phyloP scores from a whole-genome alignment of 2,113 vertebrate genomes.

The Pholis gunnellus region DNA sequence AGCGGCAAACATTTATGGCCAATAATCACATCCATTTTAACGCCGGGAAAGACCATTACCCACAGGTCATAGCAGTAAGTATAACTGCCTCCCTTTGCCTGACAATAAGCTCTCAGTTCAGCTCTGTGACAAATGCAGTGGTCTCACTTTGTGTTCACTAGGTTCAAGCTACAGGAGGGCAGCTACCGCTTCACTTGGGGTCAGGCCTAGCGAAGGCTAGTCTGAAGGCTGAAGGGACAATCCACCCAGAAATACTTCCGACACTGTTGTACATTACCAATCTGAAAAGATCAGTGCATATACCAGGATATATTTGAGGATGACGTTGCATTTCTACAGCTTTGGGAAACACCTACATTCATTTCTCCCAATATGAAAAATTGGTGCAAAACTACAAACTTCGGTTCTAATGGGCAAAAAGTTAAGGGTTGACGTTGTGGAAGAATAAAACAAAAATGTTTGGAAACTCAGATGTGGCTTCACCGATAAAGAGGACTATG shows the following conservation, averaged over 20 bases:
- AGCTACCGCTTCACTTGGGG: conserved; percentile 72
- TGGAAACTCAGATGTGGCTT: too few relatives aligned
- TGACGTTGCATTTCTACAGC: not conserved
- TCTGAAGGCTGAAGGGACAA: conserved; percentile 16
- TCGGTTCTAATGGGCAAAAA: not conserved
- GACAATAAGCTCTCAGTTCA: conserved; percentile 3
- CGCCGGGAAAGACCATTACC: conserved; percentile 41
- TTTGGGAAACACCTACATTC: not conserved
- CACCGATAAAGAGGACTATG: too few relatives aligned
- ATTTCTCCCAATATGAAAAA: not conserved
- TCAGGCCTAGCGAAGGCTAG: conserved; percentile 15
- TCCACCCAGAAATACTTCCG: conserved; percentile 37
- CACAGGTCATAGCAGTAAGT: conserved; percentile 74
- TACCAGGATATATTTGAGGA: not conserved
- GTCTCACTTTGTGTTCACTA: conserved; percentile 24
- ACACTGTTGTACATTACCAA: not conserved
- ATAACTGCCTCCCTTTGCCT: conserved; percentile 29
- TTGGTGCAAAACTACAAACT: not conserved
- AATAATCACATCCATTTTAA: conserved; percentile 19
- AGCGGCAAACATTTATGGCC: conserved; percentile 10
- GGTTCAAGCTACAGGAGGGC: conserved; percentile 12
- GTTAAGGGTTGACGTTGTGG: too few relatives aligned
- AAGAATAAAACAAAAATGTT: too few relatives aligned
- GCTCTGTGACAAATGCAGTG: conserved; percentile 18
- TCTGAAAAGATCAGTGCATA: not conserved